These are phyloP conservation scores for Brachymystax lenok DNA, from an alignment of 2,797 vertebrate species.

Conservation along the genomic window DNA sequence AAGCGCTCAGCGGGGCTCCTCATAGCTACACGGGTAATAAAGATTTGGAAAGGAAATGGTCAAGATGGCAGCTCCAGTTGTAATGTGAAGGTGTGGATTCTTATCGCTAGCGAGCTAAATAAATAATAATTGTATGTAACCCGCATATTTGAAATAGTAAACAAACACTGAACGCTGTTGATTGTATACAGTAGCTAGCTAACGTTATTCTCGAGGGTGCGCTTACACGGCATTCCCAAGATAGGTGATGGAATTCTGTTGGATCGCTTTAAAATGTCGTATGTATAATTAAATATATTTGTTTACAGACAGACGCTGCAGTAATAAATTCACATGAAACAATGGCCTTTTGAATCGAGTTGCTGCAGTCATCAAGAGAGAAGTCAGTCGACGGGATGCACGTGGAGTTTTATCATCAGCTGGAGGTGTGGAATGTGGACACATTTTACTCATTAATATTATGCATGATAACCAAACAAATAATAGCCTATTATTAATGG, in stretches of 20 bases:
- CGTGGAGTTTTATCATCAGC: conserved; percentile 40
- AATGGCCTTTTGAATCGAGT: conserved; percentile 1
- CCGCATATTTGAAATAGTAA: neutral
- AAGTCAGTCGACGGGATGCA: neutral
- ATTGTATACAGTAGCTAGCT: neutral
- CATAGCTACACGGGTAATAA: conserved; percentile 65
- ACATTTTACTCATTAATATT: conserved; percentile 31
- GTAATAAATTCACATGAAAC: neutral
- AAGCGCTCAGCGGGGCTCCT: conserved; percentile 41
- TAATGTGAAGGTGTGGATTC: conserved; percentile 69
- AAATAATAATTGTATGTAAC: neutral
- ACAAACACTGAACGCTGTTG: neutral
- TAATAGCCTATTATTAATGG: conserved; percentile 66
- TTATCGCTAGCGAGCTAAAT: conserved; percentile 29
- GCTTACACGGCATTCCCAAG: neutral
- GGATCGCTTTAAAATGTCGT: neutral
- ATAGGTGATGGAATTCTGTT: neutral
- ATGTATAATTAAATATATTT: neutral
- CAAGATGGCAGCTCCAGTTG: conserved; percentile 91
- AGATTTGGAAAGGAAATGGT: conserved; percentile 79
- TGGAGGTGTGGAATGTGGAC: conserved; percentile 28
- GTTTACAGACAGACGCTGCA: neutral
- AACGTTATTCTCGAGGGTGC: neutral
- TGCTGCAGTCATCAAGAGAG: neutral
- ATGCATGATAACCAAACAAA: conserved; percentile 10